Conservation (phyloP, 2,888 invertebrate genomes). For the Liposcelis brunnea region DNA sequence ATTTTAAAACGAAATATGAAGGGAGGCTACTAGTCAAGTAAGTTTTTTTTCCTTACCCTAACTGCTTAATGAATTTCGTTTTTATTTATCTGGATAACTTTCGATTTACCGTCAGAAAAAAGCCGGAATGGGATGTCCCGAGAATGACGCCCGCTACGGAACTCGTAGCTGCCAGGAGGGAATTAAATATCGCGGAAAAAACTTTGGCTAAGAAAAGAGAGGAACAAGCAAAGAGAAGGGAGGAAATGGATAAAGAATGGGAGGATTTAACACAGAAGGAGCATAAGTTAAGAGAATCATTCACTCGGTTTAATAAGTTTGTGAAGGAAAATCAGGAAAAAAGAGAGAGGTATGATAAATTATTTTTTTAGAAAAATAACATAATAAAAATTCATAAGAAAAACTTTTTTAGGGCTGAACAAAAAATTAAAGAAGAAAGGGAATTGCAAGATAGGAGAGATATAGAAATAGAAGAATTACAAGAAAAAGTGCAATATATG, state of each 20-base stretch:
- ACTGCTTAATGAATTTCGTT: not conserved
- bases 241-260: slow-evolving; percentile 2
- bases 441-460: slow-evolving; percentile 31
- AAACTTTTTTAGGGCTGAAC: slow-evolving; percentile 27
- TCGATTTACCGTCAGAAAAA: not conserved
- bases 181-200: not conserved
- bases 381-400: not conserved
- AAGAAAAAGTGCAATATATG: slow-evolving; percentile 31
- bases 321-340: slow-evolving; percentile 42
- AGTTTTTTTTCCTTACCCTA: not conserved
- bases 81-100: too few relatives aligned
- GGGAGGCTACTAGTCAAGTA: not conserved
- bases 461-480: slow-evolving; percentile 34
- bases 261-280: not conserved
- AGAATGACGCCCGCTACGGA: slow-evolving; percentile 1
- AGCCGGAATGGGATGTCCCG: not conserved
- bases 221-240: not conserved
- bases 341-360: slow-evolving; percentile 29
- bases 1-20: not conserved
- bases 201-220: not conserved
- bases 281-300: not conserved
- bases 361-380: not conserved
- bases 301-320: slow-evolving; percentile 1
- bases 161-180: not conserved
- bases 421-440: slow-evolving; percentile 37